Evolutionary conservation across 2,888 invertebrate species (phyloP).

Genomic region (Conus canariensis): DNA sequence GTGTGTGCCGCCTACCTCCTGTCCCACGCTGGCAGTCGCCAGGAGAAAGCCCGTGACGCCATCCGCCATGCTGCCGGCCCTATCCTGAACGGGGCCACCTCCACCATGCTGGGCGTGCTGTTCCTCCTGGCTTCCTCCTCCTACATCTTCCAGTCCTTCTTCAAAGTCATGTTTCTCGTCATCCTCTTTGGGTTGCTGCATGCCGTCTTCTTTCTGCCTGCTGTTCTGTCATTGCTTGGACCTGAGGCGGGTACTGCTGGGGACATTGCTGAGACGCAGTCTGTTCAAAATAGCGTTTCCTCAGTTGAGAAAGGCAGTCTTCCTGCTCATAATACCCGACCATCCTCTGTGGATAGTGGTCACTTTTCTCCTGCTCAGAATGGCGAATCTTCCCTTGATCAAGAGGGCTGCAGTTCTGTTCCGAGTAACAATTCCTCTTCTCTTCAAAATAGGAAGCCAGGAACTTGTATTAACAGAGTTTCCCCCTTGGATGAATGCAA

Average conservation of each 20-base stretch:
- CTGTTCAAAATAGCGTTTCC: background rate
- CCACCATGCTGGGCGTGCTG: conserved; percentile 21
- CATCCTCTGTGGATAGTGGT: background rate
- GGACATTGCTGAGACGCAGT: background rate
- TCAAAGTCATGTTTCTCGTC: conserved; percentile 36
- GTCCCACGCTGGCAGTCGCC: conserved; percentile 41
- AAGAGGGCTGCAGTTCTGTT: too few relatives aligned
- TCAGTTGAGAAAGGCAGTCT: conserved; percentile 65
- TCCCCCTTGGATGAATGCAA: too few relatives aligned
- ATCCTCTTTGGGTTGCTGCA: conserved; percentile 37
- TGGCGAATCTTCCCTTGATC: background rate
- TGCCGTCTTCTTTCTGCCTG: conserved; percentile 24
- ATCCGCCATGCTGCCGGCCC: conserved; percentile 42
- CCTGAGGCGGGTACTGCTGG: background rate
- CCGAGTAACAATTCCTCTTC: too few relatives aligned
- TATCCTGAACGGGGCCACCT: conserved; percentile 45
- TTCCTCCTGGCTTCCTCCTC: conserved; percentile 10
- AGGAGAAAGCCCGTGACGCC: conserved; percentile 38
- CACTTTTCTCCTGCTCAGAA: background rate
- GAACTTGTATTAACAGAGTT: too few relatives aligned
- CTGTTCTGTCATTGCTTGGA: background rate
- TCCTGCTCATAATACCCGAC: background rate
- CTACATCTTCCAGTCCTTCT: conserved; percentile 41
- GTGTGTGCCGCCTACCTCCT: conserved; percentile 61
- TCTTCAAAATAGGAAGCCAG: too few relatives aligned